Evolutionary conservation across 1,140 invertebrate genomes (phyloP).

Genomic region (Caenorhabditis briggsae): DNA sequence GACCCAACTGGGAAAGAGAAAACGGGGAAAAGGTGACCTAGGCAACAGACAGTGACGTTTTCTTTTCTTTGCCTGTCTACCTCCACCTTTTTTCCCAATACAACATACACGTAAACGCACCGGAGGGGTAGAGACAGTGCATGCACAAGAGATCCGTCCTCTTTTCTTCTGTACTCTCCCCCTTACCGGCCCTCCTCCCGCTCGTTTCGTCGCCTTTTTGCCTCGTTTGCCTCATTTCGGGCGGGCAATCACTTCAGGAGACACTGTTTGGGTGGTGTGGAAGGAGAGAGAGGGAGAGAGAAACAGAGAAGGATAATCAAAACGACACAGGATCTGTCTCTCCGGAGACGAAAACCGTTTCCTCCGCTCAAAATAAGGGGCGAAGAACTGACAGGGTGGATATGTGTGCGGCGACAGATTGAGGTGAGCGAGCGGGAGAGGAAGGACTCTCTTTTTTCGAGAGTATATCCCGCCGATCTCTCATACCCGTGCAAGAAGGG

Average conservation of each 20-base stretch:
- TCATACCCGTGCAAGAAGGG: too few species aligned
- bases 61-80: neutral
- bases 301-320: neutral
- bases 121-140: constrained; percentile 28
- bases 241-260: constrained; percentile 45
- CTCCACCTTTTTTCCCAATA: neutral
- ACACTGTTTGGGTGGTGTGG: constrained; percentile 15
- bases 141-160: constrained; percentile 11
- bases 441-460: constrained; percentile 29
- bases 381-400: constrained; percentile 41
- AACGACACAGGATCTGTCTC: neutral
- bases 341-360: constrained; percentile 30
- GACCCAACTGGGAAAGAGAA: neutral
- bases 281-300: neutral
- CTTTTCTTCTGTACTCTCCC: constrained; percentile 12
- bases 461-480: constrained; percentile 2
- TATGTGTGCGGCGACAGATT: neutral
- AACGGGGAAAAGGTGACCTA: neutral
- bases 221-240: constrained; percentile 53
- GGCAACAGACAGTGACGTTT: constrained; percentile 11
- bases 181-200: too few species aligned
- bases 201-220: neutral
- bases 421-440: constrained; percentile 1
- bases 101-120: constrained; percentile 8
- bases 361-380: neutral